Evolutionary conservation across 2,888 invertebrate species (phyloP), one percentile per base, ranked within the genome.

Genomic region (Digitonthophagus gazella): DNA sequence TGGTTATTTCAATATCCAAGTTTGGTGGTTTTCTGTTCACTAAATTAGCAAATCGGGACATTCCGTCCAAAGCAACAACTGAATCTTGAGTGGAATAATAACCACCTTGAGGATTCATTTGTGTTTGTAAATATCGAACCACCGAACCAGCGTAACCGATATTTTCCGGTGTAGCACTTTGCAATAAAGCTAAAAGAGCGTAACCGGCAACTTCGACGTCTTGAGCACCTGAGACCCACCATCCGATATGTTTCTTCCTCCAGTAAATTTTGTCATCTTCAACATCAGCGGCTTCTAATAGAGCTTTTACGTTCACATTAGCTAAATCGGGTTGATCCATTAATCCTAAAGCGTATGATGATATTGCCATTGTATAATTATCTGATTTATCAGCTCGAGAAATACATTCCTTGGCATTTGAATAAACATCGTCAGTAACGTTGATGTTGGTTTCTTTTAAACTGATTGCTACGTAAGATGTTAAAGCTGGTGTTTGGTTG

Each of bases 41-140:
- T 0, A 83, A 78, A 1, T 80, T 76, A 1, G 87, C 86, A 76
- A 87, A 89, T 74, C 85, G 85, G 0, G 88, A 83, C 8, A 89
- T 77, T 0, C 88, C 89, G 73, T 88, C 87, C 15, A 90, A 80
- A 3, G 87, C 89, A 8, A 89, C 83, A 0, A 87, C 86, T 0
- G 89, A 89, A 74, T 89, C 89, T 85, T 91, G 93, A 0, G 93
- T 93, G 0, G 93, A 90, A 0, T 88, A 81, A 76, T 93, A 93
- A 0, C 92, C 93, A 2, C 93, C 93, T 2, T 86, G 82, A 2
- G 88, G 83, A 69, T 88, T 88, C 57, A 90, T 84, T 76, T 92
- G 90, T 1, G 88, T 85, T 3, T 90, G 86, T 64, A 95, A 83
- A 93, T 93, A 94, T 67, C 90, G 86, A 0, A 91, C 85, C 1